Conservation (phyloP, 2,113 vertebrate species). For the Tetraodon nigroviridis region DNA sequence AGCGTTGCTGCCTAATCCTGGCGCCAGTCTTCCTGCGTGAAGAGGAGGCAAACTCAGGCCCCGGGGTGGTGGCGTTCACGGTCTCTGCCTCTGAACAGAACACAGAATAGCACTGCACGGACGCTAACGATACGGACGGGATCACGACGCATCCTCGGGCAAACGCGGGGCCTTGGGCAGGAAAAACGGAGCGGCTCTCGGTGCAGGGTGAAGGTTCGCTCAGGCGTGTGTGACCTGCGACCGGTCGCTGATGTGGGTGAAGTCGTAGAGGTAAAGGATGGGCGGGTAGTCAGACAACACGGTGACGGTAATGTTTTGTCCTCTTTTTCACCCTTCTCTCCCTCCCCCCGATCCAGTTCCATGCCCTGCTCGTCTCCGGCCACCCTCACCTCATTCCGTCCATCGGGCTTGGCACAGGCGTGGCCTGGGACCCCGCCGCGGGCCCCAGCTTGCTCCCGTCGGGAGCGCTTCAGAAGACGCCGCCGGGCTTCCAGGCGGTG, state of each 20-base stretch:
- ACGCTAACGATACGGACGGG: conserved; percentile 48
- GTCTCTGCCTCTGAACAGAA: conserved; percentile 31
- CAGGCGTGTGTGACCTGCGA: not conserved
- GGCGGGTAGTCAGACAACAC: conserved; percentile 9
- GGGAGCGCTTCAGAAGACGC: conserved; percentile 81
- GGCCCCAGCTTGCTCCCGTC: conserved; percentile 1
- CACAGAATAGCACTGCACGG: conserved; percentile 58
- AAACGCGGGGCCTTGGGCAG: not conserved
- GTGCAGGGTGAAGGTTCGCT: not conserved
- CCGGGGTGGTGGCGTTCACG: not conserved
- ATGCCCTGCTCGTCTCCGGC: conserved; percentile 75
- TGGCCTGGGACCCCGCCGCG: conserved; percentile 1
- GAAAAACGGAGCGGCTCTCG: conserved; percentile 4
- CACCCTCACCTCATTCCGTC: conserved; percentile 75
- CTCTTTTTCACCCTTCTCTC: conserved; percentile 6
- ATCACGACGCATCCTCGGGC: conserved; percentile 9
- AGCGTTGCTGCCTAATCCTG: not conserved
- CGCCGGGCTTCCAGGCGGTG: conserved; percentile 81
- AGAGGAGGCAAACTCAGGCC: too few relatives aligned
- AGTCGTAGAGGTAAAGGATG: conserved; percentile 4
- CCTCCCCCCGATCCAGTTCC: conserved; percentile 72
- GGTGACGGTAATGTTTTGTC: conserved; percentile 54
- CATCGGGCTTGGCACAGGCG: conserved; percentile 46
- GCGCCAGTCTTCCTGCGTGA: too few relatives aligned
- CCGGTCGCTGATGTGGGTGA: not conserved